A percentile compares a stretch with the other conserved stretches of the same genome.
phyloP scores from a whole-genome alignment of 2,113 vertebrate species.

The Pseudorasbora parva region DNA sequence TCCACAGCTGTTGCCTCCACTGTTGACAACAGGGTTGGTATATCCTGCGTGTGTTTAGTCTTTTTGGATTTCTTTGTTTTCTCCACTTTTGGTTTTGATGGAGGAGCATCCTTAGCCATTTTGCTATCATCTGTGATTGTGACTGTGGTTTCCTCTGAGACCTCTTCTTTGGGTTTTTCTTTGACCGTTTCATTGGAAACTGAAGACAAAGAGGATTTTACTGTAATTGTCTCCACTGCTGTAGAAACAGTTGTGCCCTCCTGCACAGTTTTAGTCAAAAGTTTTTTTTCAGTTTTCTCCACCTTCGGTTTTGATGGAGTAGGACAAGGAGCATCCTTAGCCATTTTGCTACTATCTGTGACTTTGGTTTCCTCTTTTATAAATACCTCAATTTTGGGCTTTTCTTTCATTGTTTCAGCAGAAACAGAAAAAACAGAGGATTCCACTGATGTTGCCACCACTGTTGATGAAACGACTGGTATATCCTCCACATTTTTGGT shows the following conservation, averaged over 20 bases:
- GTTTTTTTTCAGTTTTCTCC: not conserved
- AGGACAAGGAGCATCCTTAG: not conserved
- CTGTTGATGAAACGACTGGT: slow-evolving; percentile 36
- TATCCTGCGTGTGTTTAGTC: slow-evolving; percentile 25
- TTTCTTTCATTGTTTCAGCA: slow-evolving; percentile 54
- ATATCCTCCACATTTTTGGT: slow-evolving; percentile 26
- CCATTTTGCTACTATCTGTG: not conserved
- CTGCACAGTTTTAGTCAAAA: too few relatives aligned
- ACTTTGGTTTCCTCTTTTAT: slow-evolving; percentile 27
- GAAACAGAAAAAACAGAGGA: slow-evolving; percentile 34
- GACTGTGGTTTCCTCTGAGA: slow-evolving; percentile 34
- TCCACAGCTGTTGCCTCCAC: slow-evolving; percentile 58
- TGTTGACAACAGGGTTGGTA: slow-evolving; percentile 38
- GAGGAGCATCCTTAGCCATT: not conserved
- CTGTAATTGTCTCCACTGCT: slow-evolving; percentile 21
- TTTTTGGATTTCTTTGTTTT: not conserved
- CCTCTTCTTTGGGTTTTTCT: slow-evolving; percentile 38
- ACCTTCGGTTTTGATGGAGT: not conserved
- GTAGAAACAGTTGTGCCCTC: too few relatives aligned
- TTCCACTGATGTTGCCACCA: slow-evolving; percentile 59
- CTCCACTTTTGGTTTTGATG: slow-evolving; percentile 20
- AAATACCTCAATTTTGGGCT: slow-evolving; percentile 24
- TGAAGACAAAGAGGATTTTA: not conserved
- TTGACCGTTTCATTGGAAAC: not conserved
- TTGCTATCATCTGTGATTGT: not conserved